Conservation (phyloP, 2,888 invertebrate genomes). For the Troides helena region DNA sequence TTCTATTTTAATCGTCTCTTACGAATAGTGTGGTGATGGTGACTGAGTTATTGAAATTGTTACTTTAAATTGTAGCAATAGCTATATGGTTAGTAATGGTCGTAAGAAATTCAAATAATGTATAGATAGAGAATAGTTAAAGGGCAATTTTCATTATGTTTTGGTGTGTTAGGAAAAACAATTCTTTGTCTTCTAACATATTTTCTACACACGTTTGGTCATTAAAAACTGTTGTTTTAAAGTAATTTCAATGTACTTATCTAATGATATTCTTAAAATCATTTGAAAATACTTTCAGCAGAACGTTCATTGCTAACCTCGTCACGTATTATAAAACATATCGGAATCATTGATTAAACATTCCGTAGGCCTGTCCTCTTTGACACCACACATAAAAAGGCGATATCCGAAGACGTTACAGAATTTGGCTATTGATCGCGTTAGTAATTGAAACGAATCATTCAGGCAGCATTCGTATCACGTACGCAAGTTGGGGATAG, state of each 20-base stretch:
- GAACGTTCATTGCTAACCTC: not conserved
- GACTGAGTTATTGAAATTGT: too few relatives aligned
- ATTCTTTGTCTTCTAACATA: too few relatives aligned
- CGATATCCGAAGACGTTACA: constrained; percentile 39
- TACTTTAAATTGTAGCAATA: too few relatives aligned
- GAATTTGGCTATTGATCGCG: constrained; percentile 62
- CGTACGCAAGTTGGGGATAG: constrained; percentile 56
- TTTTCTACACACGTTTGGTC: too few relatives aligned
- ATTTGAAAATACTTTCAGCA: constrained; percentile 6
- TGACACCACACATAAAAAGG: constrained; percentile 27
- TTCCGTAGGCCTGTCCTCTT: constrained; percentile 8
- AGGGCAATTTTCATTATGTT: too few relatives aligned
- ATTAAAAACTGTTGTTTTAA: not conserved
- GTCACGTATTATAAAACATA: constrained; percentile 11
- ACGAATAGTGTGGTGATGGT: too few relatives aligned
- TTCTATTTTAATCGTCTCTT: too few relatives aligned
- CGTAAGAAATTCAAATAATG: too few relatives aligned
- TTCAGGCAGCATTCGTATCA: constrained; percentile 59
- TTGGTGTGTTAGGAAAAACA: too few relatives aligned
- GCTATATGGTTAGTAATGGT: too few relatives aligned
- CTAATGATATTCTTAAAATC: not conserved
- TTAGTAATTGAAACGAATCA: constrained; percentile 58
- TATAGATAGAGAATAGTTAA: not conserved
- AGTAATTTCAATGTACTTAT: not conserved
- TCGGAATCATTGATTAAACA: constrained; percentile 15